phyloP scores from a whole-genome alignment of 2,797 vertebrate species.

The Simalia tracyae region DNA sequence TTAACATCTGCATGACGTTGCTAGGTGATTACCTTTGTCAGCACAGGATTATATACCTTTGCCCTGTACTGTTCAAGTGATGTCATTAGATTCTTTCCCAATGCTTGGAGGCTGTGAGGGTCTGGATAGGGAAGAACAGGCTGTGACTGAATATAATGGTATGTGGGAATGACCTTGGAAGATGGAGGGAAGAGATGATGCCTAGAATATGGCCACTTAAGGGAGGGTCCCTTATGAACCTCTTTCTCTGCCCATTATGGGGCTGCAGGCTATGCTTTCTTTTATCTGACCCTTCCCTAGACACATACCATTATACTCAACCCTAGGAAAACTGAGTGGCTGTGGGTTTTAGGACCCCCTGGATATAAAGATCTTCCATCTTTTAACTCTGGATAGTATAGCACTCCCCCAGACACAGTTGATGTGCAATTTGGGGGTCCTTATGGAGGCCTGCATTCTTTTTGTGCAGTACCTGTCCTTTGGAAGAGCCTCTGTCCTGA shows the following conservation, averaged over 20 bases:
- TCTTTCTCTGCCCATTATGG: no score
- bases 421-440: background rate
- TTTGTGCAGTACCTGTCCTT: no score
- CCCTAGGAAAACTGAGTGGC: background rate
- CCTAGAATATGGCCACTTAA: no score
- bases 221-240: no score
- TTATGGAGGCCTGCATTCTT: background rate
- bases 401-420: background rate
- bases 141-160: background rate
- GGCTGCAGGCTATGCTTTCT: no score
- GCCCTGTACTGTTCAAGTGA: background rate
- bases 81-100: background rate
- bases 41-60: background rate
- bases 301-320: background rate
- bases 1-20: background rate
- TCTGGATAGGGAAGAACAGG: background rate
- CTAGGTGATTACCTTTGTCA: background rate
- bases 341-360: background rate
- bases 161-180: no score
- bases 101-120: background rate
- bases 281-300: no score
- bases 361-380: background rate
- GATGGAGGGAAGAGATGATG: no score
- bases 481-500: no score
- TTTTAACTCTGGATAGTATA: background rate